Evolutionary conservation across 2,888 invertebrate genomes (phyloP).

Genomic region (Noctua pronuba): DNA sequence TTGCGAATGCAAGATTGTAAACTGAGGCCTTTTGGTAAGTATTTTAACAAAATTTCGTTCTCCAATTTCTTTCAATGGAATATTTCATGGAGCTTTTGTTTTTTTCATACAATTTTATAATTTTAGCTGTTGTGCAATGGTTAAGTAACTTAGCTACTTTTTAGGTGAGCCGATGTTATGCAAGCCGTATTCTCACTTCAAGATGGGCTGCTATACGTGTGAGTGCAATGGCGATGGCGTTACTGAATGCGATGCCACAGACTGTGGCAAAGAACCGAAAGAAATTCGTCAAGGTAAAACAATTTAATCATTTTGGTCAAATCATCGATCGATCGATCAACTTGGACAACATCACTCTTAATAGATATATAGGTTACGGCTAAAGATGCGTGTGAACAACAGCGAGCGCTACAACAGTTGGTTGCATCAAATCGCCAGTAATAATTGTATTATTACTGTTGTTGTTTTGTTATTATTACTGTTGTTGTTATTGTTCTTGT

Average conservation of each 20-base stretch:
- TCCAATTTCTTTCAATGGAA: neutral
- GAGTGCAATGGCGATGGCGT: constrained; percentile 54
- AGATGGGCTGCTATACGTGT: constrained; percentile 51
- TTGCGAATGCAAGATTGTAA: constrained; percentile 35
- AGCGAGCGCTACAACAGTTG: neutral
- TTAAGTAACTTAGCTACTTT: constrained; percentile 11
- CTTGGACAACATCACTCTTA: neutral
- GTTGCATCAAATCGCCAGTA: neutral
- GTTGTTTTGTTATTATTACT: too few relatives aligned
- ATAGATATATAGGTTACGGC: neutral
- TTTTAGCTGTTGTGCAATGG: neutral
- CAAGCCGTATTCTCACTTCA: constrained; percentile 56
- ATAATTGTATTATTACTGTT: too few relatives aligned
- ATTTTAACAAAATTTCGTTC: neutral
- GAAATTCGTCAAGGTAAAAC: neutral
- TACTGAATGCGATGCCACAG: constrained; percentile 39
- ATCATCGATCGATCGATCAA: too few relatives aligned
- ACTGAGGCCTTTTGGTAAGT: constrained; percentile 44
- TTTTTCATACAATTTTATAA: neutral
- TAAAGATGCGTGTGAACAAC: neutral
- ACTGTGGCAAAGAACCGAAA: constrained; percentile 19
- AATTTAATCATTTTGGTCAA: neutral
- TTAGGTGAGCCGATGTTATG: constrained; percentile 55
- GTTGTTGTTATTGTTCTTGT: too few relatives aligned
- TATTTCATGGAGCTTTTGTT: neutral